These are phyloP conservation scores for Acanthaster planci DNA, from an alignment of 35 echinoderm and acorn worm species.

Conservation along the genomic window DNA sequence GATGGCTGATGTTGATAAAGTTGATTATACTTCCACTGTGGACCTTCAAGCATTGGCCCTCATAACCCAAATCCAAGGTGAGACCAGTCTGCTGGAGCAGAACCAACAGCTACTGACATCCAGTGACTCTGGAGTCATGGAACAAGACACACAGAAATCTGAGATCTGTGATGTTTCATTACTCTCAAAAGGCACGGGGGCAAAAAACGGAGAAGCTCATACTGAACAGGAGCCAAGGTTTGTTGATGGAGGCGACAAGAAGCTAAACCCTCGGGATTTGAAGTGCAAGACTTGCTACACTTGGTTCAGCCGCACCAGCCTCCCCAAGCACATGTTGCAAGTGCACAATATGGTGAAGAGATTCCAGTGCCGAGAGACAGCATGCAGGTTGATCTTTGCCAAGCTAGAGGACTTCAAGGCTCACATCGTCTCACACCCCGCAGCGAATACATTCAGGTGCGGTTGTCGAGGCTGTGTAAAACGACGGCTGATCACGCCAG, in stretches of 20 bases:
- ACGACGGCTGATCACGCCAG: slow-evolving; percentile 34
- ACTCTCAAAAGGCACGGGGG: background rate
- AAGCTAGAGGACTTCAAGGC: slow-evolving; percentile 55
- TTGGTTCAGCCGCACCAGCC: slow-evolving; percentile 51
- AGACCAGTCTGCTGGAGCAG: background rate
- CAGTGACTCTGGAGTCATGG: background rate
- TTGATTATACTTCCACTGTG: slow-evolving; percentile 3
- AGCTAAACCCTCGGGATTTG: slow-evolving; percentile 43
- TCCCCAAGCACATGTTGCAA: slow-evolving; percentile 77
- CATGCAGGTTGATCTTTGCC: slow-evolving; percentile 44
- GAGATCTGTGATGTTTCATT: background rate
- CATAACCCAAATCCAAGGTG: slow-evolving; percentile 48
- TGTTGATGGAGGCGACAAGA: background rate
- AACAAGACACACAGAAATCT: background rate
- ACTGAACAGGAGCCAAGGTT: background rate
- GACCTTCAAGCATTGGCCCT: slow-evolving; percentile 67
- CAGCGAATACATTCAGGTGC: slow-evolving; percentile 64
- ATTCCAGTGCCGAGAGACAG: slow-evolving; percentile 75
- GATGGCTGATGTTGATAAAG: background rate
- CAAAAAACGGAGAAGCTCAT: background rate
- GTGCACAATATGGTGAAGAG: slow-evolving; percentile 75
- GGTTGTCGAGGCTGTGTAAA: slow-evolving; percentile 79
- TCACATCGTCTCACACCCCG: slow-evolving; percentile 56
- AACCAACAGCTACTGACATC: background rate
- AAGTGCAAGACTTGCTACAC: slow-evolving; percentile 84